phyloP scores from a whole-genome alignment of 2,888 invertebrate species.

The Dryadula phaetusa region DNA sequence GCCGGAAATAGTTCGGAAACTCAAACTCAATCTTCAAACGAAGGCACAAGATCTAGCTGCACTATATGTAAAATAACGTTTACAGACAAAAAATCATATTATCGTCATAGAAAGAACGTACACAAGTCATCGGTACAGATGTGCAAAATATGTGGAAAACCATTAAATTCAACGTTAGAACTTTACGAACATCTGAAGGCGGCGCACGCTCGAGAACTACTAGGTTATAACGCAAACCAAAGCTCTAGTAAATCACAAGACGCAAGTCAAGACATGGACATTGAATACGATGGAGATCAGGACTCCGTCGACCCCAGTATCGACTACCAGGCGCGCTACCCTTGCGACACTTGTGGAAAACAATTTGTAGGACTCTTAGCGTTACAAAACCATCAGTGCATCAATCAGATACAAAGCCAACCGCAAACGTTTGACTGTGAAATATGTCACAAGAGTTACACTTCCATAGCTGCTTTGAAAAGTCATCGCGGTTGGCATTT shows the following conservation, averaged over 20 bases:
- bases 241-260: slow-evolving; percentile 69
- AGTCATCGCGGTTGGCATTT: slow-evolving; percentile 88
- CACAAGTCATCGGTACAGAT: slow-evolving; percentile 81
- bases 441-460: slow-evolving; percentile 87
- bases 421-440: slow-evolving; percentile 85
- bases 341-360: slow-evolving; percentile 83
- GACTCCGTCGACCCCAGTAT: slow-evolving; percentile 69
- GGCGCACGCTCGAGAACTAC: slow-evolving; percentile 82
- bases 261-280: slow-evolving; percentile 61
- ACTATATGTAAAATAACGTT: slow-evolving; percentile 86
- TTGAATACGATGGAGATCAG: slow-evolving; percentile 70
- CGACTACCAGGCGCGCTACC: slow-evolving; percentile 80
- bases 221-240: slow-evolving; percentile 77
- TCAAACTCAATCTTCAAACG: slow-evolving; percentile 55
- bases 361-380: slow-evolving; percentile 81
- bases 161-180: slow-evolving; percentile 85
- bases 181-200: slow-evolving; percentile 86
- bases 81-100: slow-evolving; percentile 84
- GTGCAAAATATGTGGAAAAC: slow-evolving; percentile 87
- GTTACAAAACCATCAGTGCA: slow-evolving; percentile 82
- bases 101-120: slow-evolving; percentile 84
- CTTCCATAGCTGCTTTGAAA: slow-evolving; percentile 86
- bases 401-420: slow-evolving; percentile 66
- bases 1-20: slow-evolving; percentile 56
- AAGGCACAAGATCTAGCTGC: slow-evolving; percentile 78